Conservation (phyloP, 2,888 invertebrate species). For the Orthosia gracilis region DNA sequence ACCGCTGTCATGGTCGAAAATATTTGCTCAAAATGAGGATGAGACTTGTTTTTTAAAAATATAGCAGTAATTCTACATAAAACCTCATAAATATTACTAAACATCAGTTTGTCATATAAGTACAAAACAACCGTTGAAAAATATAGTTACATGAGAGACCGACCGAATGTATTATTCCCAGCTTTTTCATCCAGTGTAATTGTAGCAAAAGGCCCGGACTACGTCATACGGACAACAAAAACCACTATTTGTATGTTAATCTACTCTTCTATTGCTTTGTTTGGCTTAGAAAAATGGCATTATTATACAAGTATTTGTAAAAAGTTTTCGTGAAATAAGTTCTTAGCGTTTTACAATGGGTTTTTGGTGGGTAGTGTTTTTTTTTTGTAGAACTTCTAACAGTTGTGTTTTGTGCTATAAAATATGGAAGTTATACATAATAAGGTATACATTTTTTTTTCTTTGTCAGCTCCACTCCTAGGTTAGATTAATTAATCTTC, state of each 20-base stretch:
- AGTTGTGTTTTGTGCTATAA: constrained; percentile 17
- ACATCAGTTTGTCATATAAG: not conserved
- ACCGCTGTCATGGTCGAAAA: too few relatives aligned
- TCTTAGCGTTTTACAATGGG: constrained; percentile 39
- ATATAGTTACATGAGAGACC: constrained; percentile 30
- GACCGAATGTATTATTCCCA: constrained; percentile 53
- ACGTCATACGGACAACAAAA: constrained; percentile 69
- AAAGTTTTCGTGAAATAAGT: constrained; percentile 57
- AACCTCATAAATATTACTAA: not conserved
- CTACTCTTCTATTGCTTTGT: constrained; percentile 69
- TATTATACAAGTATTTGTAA: constrained; percentile 66
- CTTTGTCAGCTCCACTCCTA: not conserved
- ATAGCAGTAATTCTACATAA: not conserved
- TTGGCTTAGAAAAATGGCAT: constrained; percentile 68
- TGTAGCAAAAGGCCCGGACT: constrained; percentile 78
- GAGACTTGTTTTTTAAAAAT: not conserved
- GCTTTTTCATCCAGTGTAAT: constrained; percentile 74
- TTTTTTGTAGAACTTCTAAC: not conserved
- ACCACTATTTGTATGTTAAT: constrained; percentile 83
- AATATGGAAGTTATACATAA: not conserved
- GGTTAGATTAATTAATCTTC: too few relatives aligned
- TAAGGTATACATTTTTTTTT: not conserved
- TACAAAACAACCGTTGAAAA: constrained; percentile 14
- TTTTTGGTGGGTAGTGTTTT: constrained; percentile 3
- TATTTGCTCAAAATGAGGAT: too few relatives aligned